phyloP scores from a whole-genome alignment of 2,888 invertebrate genomes.

The Drosophila mimica region DNA sequence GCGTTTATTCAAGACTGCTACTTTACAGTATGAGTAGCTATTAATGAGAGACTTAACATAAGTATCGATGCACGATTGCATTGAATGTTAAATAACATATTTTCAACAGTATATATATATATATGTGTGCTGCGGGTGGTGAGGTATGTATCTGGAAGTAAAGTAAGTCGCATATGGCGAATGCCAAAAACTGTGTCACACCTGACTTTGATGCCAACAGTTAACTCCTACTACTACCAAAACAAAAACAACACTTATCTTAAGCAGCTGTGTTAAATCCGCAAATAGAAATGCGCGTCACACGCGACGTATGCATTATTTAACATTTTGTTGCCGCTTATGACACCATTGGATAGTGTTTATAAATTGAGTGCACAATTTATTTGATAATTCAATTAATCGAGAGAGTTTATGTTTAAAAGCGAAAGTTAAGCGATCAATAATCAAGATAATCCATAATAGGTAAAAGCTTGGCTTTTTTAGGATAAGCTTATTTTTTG shows the following conservation, averaged over 20 bases:
- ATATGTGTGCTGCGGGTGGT: conserved; percentile 17
- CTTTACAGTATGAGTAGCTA: no score
- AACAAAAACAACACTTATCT: conserved; percentile 22
- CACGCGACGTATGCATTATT: conserved; percentile 69
- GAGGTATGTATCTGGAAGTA: conserved; percentile 34
- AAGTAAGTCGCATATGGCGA: conserved; percentile 65
- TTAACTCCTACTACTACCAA: conserved; percentile 8
- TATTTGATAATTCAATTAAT: conserved; percentile 66
- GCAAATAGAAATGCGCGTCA: conserved; percentile 71
- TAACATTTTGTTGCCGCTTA: conserved; percentile 58
- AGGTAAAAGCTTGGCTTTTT: conserved; percentile 1
- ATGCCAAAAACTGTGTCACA: conserved; percentile 75
- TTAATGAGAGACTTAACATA: no score
- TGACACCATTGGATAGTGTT: conserved; percentile 59
- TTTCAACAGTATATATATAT: no score
- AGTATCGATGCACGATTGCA: no score
- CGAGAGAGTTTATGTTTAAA: conserved; percentile 18
- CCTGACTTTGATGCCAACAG: conserved; percentile 68
- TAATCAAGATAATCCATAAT: conserved; percentile 14
- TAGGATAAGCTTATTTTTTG: neutral
- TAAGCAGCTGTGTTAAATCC: conserved; percentile 31
- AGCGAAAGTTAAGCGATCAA: conserved; percentile 40
- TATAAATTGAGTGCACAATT: conserved; percentile 53
- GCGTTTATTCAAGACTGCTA: no score
- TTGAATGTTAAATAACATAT: no score